Conservation (phyloP, 2,888 invertebrate species). For the Loripinus fragilis region DNA sequence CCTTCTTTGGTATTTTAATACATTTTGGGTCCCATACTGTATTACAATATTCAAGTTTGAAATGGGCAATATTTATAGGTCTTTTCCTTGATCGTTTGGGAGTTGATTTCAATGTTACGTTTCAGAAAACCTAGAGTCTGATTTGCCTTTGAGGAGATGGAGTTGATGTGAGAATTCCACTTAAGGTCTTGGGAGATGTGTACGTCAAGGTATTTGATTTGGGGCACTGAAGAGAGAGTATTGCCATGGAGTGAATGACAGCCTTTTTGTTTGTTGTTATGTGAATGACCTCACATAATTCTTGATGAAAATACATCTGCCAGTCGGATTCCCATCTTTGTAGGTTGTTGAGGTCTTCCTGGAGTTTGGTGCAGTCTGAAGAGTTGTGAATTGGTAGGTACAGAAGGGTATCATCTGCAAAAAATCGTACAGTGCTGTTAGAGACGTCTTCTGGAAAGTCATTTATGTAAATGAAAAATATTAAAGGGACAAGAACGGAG, state of each 20-base stretch:
- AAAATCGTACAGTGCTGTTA: too few relatives aligned
- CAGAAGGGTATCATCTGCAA: too few relatives aligned
- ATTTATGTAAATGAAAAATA: too few relatives aligned
- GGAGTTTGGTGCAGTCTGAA: too few relatives aligned
- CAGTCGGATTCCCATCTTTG: constrained; percentile 19
- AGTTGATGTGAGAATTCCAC: constrained; percentile 17
- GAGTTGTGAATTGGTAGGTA: too few relatives aligned
- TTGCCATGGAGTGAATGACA: neutral
- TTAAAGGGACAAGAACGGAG: too few relatives aligned
- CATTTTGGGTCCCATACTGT: constrained; percentile 10
- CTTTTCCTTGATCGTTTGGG: neutral
- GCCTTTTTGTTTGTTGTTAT: neutral
- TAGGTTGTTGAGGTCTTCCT: too few relatives aligned
- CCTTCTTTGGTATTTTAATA: too few relatives aligned
- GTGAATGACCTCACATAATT: constrained; percentile 1
- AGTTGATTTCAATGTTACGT: constrained; percentile 4
- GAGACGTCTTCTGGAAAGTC: too few relatives aligned
- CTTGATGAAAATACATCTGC: constrained; percentile 13
- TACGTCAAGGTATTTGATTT: neutral
- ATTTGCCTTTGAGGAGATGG: constrained; percentile 21
- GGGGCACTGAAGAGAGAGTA: neutral
- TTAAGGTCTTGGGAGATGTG: constrained; percentile 1
- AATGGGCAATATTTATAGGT: constrained; percentile 2
- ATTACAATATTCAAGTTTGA: neutral
- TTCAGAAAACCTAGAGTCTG: constrained; percentile 24